phyloP scores from a whole-genome alignment of 2,888 invertebrate genomes.

The Scelioninae gen. 2 region DNA sequence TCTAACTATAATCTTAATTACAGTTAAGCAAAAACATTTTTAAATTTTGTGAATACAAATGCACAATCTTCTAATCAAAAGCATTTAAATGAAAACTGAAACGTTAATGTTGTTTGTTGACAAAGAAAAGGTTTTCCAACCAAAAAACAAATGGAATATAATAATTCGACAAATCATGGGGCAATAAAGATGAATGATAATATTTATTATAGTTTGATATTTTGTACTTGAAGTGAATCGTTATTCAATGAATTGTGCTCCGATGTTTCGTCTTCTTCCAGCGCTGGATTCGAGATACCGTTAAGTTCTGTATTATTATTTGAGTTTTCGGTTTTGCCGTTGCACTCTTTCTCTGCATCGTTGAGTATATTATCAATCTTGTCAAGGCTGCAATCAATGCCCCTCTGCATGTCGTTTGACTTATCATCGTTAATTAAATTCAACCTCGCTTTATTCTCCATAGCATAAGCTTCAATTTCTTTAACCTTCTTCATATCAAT shows the following conservation, averaged over 20 bases:
- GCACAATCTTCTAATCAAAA: too few relatives aligned
- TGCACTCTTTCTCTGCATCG: constrained; percentile 11
- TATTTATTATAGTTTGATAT: too few relatives aligned
- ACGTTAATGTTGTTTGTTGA: too few relatives aligned
- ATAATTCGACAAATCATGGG: too few relatives aligned
- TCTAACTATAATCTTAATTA: too few relatives aligned
- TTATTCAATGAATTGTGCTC: constrained; percentile 8
- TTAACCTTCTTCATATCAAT: constrained; percentile 36
- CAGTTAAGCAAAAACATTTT: too few relatives aligned
- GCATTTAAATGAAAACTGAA: too few relatives aligned
- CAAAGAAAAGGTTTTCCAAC: too few relatives aligned
- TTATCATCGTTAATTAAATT: constrained; percentile 24
- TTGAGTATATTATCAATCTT: constrained; percentile 3
- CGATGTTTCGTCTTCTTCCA: constrained; percentile 18
- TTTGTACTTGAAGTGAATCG: constrained; percentile 25
- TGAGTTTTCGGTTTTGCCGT: constrained; percentile 33
- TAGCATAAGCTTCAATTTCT: constrained; percentile 42
- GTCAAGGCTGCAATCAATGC: constrained; percentile 32
- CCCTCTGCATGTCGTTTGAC: constrained; percentile 26
- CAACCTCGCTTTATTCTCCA: background rate
- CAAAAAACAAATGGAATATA: too few relatives aligned
- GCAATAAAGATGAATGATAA: too few relatives aligned
- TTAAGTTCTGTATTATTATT: constrained; percentile 38
- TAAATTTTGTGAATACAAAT: too few relatives aligned
- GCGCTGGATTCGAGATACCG: constrained; percentile 37